phyloP scores from a whole-genome alignment of 2,113 vertebrate genomes.

The Arvicanthis niloticus region DNA sequence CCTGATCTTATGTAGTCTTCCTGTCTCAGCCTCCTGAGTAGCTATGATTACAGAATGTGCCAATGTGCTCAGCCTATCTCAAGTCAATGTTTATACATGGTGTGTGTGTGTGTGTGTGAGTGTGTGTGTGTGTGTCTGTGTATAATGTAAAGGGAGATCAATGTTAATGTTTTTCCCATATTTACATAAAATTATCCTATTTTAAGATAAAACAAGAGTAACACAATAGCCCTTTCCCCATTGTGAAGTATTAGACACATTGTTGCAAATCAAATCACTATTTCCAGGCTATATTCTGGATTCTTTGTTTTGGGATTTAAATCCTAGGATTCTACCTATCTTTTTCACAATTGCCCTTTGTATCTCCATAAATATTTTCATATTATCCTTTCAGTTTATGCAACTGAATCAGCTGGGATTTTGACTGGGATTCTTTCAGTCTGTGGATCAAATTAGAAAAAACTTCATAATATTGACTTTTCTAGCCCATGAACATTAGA shows the following conservation, averaged over 20 bases:
- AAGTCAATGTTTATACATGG: not conserved
- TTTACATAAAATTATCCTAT: not conserved
- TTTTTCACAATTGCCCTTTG: not conserved
- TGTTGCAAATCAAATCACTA: not conserved
- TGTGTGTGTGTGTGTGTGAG: not conserved
- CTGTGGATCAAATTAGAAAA: not conserved
- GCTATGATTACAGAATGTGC: not conserved
- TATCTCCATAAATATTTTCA: not conserved
- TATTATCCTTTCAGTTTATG: not conserved
- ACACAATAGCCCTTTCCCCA: not conserved
- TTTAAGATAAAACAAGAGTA: slow-evolving; percentile 1
- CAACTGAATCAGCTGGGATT: not conserved
- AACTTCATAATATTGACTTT: not conserved
- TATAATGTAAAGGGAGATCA: not conserved
- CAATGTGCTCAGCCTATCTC: not conserved
- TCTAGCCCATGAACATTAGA: not conserved
- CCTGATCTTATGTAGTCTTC: not conserved
- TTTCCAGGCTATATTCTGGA: not conserved
- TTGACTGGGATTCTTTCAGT: not conserved
- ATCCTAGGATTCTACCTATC: not conserved
- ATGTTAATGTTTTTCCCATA: not conserved
- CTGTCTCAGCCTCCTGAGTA: not conserved
- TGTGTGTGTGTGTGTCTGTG: not conserved
- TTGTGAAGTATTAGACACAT: not conserved
- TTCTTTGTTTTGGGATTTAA: not conserved